These are phyloP conservation scores for Nyctereutes procyonoides DNA, from an alignment of 2,113 vertebrate species.

Conservation along the genomic window DNA sequence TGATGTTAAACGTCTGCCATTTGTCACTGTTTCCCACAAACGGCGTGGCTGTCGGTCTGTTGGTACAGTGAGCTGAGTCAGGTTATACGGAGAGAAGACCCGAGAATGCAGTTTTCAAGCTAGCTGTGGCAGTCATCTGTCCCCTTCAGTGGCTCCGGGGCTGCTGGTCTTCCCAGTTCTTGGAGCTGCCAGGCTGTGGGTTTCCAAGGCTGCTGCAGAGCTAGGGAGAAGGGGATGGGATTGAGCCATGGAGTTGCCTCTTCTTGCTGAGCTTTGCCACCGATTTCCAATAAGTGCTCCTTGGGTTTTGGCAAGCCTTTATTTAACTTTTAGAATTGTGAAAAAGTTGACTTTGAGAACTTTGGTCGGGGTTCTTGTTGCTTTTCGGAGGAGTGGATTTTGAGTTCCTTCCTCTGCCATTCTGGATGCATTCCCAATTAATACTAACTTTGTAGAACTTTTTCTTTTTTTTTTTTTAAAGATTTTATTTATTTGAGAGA, in stretches of 20 bases:
- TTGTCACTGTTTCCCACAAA: neutral
- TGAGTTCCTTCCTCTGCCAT: neutral
- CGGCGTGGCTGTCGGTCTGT: neutral
- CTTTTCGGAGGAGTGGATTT: neutral
- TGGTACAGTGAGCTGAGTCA: neutral
- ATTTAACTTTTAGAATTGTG: slow-evolving; percentile 22
- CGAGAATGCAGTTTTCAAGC: neutral
- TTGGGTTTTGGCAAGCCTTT: neutral
- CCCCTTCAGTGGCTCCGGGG: neutral
- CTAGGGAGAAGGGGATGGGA: neutral
- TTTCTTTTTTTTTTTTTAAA: neutral
- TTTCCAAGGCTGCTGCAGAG: neutral
- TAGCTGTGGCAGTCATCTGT: neutral
- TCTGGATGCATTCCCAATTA: neutral
- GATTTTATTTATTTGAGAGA: no score
- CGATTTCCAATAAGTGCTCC: neutral
- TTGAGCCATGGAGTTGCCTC: neutral
- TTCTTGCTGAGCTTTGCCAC: neutral
- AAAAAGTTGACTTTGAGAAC: slow-evolving; percentile 29
- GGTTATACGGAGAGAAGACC: neutral
- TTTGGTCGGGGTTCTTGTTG: neutral
- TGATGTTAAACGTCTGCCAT: neutral
- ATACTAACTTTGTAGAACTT: neutral
- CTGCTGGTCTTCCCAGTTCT: neutral
- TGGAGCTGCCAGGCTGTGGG: neutral